A percentile compares a stretch with the other conserved stretches of the same genome.
These are phyloP conservation scores for Gonioctena quinquepunctata DNA, from an alignment of 1,140 invertebrate genomes.

Conservation along the genomic window DNA sequence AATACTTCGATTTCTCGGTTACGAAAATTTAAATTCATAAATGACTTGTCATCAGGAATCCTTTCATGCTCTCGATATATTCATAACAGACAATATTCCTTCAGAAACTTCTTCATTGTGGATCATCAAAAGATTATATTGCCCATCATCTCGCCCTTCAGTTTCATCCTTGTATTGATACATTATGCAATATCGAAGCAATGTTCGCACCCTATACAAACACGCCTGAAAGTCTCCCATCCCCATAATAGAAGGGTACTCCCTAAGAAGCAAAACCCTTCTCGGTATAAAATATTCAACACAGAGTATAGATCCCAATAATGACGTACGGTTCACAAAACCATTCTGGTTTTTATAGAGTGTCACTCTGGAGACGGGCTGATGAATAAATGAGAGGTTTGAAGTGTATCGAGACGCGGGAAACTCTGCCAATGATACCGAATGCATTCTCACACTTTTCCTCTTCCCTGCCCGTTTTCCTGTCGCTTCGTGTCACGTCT, in stretches of 20 bases:
- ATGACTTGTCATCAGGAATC: too few relatives aligned
- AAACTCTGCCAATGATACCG: not conserved
- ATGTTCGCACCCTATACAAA: not conserved
- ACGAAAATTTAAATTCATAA: too few relatives aligned
- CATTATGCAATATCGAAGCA: too few relatives aligned
- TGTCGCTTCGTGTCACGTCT: not conserved
- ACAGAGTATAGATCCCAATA: not conserved
- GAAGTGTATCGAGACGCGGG: slow-evolving; percentile 25
- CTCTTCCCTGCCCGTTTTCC: slow-evolving; percentile 12
- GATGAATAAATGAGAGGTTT: slow-evolving; percentile 36
- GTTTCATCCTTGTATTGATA: too few relatives aligned
- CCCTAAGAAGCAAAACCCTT: not conserved
- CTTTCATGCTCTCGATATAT: too few relatives aligned
- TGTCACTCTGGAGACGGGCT: slow-evolving; percentile 8
- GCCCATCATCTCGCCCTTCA: too few relatives aligned
- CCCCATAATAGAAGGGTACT: not conserved
- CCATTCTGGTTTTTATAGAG: slow-evolving; percentile 4
- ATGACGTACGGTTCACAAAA: slow-evolving; percentile 2
- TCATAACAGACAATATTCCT: too few relatives aligned
- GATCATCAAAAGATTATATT: too few relatives aligned
- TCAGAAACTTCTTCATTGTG: too few relatives aligned
- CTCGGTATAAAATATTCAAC: slow-evolving; percentile 12
- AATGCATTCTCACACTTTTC: slow-evolving; percentile 10
- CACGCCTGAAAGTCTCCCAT: not conserved
- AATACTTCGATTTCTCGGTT: too few relatives aligned